phyloP scores from a whole-genome alignment of 2,888 invertebrate species.

The Limnephilus lunatus region DNA sequence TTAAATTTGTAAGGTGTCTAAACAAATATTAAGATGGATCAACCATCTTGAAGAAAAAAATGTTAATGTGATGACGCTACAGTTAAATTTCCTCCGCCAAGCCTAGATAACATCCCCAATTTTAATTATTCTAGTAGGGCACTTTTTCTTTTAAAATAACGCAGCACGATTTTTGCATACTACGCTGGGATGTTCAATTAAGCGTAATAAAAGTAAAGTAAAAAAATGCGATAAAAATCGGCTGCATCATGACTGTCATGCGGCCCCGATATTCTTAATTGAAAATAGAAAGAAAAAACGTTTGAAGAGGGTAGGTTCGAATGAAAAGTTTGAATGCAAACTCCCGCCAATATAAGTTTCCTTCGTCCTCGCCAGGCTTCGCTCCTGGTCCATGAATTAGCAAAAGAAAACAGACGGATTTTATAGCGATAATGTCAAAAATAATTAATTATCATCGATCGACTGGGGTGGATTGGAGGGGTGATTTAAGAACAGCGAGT shows the following conservation, averaged over 20 bases:
- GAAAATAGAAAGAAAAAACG: slow-evolving; percentile 59
- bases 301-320: slow-evolving; percentile 48
- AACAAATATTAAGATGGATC: too few species aligned
- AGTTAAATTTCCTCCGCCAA: background rate
- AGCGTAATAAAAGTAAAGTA: slow-evolving; percentile 41
- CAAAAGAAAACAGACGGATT: slow-evolving; percentile 81
- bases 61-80: background rate
- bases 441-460: slow-evolving; percentile 86
- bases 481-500: slow-evolving; percentile 44
- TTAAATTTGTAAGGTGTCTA: too few species aligned
- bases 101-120: background rate
- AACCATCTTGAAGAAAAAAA: background rate
- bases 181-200: slow-evolving; percentile 21
- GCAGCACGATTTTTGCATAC: slow-evolving; percentile 10
- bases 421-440: slow-evolving; percentile 84
- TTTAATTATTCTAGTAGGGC: background rate
- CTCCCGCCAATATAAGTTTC: slow-evolving; percentile 57
- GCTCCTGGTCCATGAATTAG: slow-evolving; percentile 81
- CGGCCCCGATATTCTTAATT: slow-evolving; percentile 62
- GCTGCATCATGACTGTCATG: slow-evolving; percentile 64
- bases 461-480: slow-evolving; percentile 68
- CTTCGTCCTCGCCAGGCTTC: slow-evolving; percentile 41
- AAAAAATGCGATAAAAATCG: slow-evolving; percentile 51
- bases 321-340: slow-evolving; percentile 65
- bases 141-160: background rate